Evolutionary conservation across 2,888 invertebrate genomes (phyloP).

Genomic region (Dolichomitus sp.): DNA sequence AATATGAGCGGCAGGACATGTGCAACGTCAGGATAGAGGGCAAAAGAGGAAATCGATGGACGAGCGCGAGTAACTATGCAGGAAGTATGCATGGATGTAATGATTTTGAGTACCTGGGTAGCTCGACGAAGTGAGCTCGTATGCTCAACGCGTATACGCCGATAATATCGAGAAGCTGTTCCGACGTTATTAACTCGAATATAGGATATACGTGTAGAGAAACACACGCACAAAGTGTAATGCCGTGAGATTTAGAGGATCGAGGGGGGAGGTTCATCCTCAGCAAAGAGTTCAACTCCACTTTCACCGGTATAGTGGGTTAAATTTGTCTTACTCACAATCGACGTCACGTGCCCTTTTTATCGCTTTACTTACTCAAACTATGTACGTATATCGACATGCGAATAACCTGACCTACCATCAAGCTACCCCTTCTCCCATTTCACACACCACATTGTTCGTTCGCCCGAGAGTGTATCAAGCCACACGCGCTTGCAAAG

Average conservation of each 20-base stretch:
- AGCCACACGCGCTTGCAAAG: background rate
- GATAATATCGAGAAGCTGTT: constrained; percentile 40
- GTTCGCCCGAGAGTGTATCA: background rate
- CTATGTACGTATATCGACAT: constrained; percentile 33
- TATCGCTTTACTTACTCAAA: constrained; percentile 46
- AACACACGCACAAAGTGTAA: constrained; percentile 21
- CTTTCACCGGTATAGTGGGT: constrained; percentile 7
- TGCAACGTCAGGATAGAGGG: background rate
- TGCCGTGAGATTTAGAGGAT: constrained; percentile 15
- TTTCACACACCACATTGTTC: background rate
- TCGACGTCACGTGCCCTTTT: constrained; percentile 6
- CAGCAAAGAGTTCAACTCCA: constrained; percentile 21
- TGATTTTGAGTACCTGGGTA: constrained; percentile 44
- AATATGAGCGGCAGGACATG: constrained; percentile 13
- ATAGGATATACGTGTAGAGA: constrained; percentile 14
- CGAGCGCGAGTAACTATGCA: constrained; percentile 29
- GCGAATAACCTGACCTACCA: constrained; percentile 36
- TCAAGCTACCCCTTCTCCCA: background rate
- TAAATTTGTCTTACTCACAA: constrained; percentile 10
- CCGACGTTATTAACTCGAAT: constrained; percentile 45
- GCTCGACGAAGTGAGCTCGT: constrained; percentile 10
- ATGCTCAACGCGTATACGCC: constrained; percentile 8
- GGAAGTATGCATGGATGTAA: constrained; percentile 50
- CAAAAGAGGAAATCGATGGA: constrained; percentile 41
- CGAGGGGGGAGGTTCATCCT: background rate